Percentiles rank a stretch among this genome's conserved stretches.
phyloP scores from a whole-genome alignment of 2,113 vertebrate species.

The Mormyrus iriodes region DNA sequence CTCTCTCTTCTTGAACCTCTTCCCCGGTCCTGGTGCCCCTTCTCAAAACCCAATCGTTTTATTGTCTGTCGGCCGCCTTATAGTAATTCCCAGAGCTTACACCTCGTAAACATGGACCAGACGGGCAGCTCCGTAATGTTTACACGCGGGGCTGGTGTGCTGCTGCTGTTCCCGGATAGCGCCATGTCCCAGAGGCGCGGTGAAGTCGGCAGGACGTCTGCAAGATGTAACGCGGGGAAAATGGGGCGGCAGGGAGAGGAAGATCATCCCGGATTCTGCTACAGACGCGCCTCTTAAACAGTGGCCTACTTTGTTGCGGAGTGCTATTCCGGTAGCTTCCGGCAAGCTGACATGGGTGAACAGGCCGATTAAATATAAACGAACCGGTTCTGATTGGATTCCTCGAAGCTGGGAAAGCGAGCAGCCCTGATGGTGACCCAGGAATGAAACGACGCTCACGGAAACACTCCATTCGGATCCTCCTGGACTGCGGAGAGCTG shows the following conservation, averaged over 20 bases:
- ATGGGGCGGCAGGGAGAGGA: background rate
- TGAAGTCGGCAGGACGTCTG: background rate
- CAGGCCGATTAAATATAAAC: slow-evolving; percentile 13
- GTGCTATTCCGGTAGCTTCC: slow-evolving; percentile 1
- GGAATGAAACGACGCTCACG: background rate
- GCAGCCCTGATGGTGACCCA: background rate
- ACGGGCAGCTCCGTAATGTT: background rate
- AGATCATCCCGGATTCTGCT: background rate
- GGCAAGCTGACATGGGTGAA: background rate
- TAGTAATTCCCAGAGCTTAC: background rate
- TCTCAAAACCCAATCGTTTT: background rate
- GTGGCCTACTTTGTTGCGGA: slow-evolving; percentile 13
- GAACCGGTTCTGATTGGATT: slow-evolving; percentile 6
- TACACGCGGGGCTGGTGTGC: background rate
- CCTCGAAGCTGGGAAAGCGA: background rate
- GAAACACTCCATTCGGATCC: background rate
- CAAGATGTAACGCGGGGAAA: background rate
- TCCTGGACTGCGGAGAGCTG: background rate
- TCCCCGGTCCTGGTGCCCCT: background rate
- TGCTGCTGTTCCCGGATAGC: background rate
- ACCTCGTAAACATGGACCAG: background rate
- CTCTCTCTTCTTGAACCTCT: background rate
- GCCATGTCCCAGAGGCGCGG: background rate
- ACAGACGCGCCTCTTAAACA: background rate
- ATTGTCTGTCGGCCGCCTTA: background rate